Evolutionary conservation across 2,888 invertebrate species (phyloP).

Genomic region (Spilarctia lutea): DNA sequence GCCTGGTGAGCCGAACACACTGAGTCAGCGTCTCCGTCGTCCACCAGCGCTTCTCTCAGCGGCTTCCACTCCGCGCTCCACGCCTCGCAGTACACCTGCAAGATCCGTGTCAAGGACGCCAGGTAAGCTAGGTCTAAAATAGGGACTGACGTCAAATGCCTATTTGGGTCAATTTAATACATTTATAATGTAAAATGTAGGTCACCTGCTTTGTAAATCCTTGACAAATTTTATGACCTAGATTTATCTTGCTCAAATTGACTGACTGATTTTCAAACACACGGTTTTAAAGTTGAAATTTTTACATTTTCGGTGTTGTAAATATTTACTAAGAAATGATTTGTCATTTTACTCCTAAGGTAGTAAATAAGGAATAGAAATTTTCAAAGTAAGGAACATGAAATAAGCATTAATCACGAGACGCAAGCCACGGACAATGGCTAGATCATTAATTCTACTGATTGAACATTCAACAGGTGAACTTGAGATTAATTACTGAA

Average conservation of each 20-base stretch:
- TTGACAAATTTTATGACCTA: neutral
- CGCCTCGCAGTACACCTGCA: slow-evolving; percentile 90
- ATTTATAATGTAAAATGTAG: too few relatives aligned
- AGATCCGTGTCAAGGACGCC: slow-evolving; percentile 84
- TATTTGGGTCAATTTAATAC: too few relatives aligned
- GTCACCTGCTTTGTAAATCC: neutral
- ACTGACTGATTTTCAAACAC: too few relatives aligned
- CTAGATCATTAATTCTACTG: too few relatives aligned
- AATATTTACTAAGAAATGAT: neutral
- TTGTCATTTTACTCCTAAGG: neutral
- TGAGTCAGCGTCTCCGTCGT: slow-evolving; percentile 89
- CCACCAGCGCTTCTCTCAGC: slow-evolving; percentile 90
- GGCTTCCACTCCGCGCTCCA: slow-evolving; percentile 90
- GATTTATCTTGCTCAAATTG: too few relatives aligned
- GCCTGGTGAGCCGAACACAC: slow-evolving; percentile 93
- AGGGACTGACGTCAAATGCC: too few relatives aligned
- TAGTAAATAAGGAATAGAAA: neutral
- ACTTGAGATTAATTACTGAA: too few relatives aligned
- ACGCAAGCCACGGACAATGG: too few relatives aligned
- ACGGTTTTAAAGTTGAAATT: too few relatives aligned
- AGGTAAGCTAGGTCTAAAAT: slow-evolving; percentile 60
- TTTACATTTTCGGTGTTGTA: neutral
- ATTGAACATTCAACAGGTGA: too few relatives aligned
- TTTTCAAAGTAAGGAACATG: neutral
- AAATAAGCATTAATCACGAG: too few relatives aligned